phyloP scores from a whole-genome alignment of 2,113 vertebrate genomes.

The Tachysurus fulvidraco region DNA sequence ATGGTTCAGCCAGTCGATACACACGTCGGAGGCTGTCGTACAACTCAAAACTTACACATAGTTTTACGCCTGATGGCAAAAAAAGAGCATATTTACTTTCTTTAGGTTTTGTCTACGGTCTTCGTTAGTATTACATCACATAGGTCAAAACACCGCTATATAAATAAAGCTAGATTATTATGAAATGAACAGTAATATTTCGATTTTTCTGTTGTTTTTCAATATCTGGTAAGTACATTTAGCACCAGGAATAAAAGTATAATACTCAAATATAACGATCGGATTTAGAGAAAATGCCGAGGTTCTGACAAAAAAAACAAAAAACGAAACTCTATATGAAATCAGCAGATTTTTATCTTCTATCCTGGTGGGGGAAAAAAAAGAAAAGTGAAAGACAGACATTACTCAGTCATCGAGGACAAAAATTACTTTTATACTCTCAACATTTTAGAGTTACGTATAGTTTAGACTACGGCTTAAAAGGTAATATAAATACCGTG shows the following conservation, averaged over 20 bases:
- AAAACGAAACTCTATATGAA: not conserved
- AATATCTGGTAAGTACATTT: not conserved
- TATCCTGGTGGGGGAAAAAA: not conserved
- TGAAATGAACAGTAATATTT: not conserved
- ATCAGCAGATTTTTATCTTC: not conserved
- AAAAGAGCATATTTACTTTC: not conserved
- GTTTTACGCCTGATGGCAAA: not conserved
- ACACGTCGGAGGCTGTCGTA: constrained; percentile 2
- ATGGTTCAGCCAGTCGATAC: constrained; percentile 34
- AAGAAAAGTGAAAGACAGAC: not conserved
- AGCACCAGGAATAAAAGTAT: not conserved
- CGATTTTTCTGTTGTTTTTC: not conserved
- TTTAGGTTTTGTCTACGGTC: not conserved
- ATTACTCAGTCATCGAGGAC: not conserved
- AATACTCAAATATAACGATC: not conserved
- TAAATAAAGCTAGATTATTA: not conserved
- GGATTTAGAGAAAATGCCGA: not conserved
- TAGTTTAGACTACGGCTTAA: not conserved
- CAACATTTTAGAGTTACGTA: not conserved
- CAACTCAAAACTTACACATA: not conserved
- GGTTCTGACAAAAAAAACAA: not conserved
- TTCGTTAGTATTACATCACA: not conserved
- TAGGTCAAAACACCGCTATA: not conserved
- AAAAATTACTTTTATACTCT: not conserved
- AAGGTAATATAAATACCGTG: no score